Evolutionary conservation across 2,888 invertebrate species (phyloP), one percentile per base, ranked within the genome.

Genomic region (Baccha elongata): DNA sequence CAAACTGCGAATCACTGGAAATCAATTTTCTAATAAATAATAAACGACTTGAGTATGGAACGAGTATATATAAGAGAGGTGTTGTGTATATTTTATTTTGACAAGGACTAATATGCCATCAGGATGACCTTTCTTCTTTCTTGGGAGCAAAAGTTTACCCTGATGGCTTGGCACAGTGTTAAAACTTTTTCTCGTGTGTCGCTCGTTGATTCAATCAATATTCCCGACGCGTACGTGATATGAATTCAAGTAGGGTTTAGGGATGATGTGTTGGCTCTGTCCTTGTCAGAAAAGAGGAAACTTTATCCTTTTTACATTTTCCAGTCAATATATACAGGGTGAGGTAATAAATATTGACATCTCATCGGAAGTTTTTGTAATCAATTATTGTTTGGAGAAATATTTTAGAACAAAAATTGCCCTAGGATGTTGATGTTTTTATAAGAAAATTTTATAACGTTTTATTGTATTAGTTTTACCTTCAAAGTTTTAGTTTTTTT

Each of bases 1-100:
- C 83, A 78, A 78, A 83, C 83, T 73, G 83, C 78, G 83, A 83
- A 73, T 83, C 78, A 83, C 72, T 78, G 83, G 83, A 52, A 83
- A 83, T 83, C 83, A 83, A 83, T 83, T 83, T 83, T 83, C 78
- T 44, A 78, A 83, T 83, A 83, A 83, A 83, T 78, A 83, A 78
- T 64, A 68, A 78, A 68, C 76, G 76, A 76, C 60, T 60, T 44
- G 60, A 60, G 60, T 29, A 35, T 35, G 10, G 35, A 8, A 50
- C 8, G 5, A 40, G 21, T 21, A 13, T 11, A 13, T 29, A 15
- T 8, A 8, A 13, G n/a, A 32, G 48, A 29, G 17, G 8, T 15
- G 2, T n/a, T 13, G 15, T 35, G 10, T 19, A 11, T 19, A 11
- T 64, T 44, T 13, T 40, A 13, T 15, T 32, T 5, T 7, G 7